A percentile compares a stretch with the other conserved stretches of the same genome.
These are phyloP conservation scores for Trinorchestia longiramus DNA, from an alignment of 1,140 invertebrate genomes.

Conservation along the genomic window DNA sequence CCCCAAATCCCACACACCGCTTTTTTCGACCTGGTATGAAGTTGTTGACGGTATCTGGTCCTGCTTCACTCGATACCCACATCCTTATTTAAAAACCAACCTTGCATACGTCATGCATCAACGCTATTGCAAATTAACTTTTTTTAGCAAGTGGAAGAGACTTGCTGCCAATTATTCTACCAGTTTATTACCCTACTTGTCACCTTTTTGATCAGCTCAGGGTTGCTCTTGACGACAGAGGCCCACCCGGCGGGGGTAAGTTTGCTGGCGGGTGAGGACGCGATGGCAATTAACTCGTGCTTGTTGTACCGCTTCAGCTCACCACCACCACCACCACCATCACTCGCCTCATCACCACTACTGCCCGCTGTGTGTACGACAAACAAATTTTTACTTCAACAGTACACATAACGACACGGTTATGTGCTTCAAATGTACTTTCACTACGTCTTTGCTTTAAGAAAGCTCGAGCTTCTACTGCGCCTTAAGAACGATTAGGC, in stretches of 20 bases:
- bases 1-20: too few species aligned
- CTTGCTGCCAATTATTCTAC: too few species aligned
- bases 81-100: too few species aligned
- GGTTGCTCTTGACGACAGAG: conserved; percentile 5
- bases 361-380: conserved; percentile 4
- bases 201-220: conserved; percentile 35
- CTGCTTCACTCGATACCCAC: too few species aligned
- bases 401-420: neutral
- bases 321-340: conserved; percentile 30
- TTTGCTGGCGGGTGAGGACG: conserved; percentile 2
- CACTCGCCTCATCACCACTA: conserved; percentile 13
- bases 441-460: neutral
- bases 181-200: neutral
- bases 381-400: conserved; percentile 1
- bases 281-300: neutral
- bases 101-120: too few species aligned
- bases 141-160: neutral
- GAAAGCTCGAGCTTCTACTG: neutral
- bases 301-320: conserved; percentile 36
- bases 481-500: too few species aligned
- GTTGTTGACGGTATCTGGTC: too few species aligned
- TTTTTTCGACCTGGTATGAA: too few species aligned
- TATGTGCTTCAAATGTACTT: neutral
- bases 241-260: conserved; percentile 16
- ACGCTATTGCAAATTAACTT: too few species aligned